A percentile compares a stretch with the other conserved stretches of the same genome.
Conservation (phyloP, 1,140 invertebrate genomes). For the Hylaeus anthracinus region DNA sequence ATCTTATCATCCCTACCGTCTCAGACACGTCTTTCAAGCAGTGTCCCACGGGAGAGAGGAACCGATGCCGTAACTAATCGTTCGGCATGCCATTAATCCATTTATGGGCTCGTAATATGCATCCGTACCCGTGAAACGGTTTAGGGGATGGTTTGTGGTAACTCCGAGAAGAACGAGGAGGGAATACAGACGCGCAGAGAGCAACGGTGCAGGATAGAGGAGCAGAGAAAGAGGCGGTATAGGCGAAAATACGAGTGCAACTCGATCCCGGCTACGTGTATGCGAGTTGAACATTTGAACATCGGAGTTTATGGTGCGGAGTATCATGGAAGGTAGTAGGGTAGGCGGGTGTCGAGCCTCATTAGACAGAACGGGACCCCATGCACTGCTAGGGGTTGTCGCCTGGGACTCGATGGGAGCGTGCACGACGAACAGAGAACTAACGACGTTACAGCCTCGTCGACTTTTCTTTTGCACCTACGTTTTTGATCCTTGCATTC, state of each 20-base stretch:
- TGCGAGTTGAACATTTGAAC: constrained; percentile 51
- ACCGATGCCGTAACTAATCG: constrained; percentile 61
- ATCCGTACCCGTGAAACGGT: background rate
- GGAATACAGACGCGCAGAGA: background rate
- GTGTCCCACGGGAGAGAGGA: constrained; percentile 1
- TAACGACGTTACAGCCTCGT: constrained; percentile 63
- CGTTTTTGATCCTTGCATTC: constrained; percentile 36
- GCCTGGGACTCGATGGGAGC: constrained; percentile 54
- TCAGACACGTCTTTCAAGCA: background rate
- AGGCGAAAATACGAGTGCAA: constrained; percentile 62
- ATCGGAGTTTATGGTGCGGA: constrained; percentile 52
- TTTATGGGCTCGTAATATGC: constrained; percentile 67
- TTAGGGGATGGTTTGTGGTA: background rate
- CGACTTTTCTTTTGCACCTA: constrained; percentile 30
- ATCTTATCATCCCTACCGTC: background rate
- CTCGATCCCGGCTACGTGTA: constrained; percentile 15
- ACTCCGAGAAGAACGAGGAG: background rate
- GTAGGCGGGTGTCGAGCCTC: constrained; percentile 68
- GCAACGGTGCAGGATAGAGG: background rate
- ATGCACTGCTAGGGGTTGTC: constrained; percentile 54
- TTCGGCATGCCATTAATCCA: constrained; percentile 65
- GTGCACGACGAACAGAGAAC: constrained; percentile 65
- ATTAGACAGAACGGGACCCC: constrained; percentile 71
- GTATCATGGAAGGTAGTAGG: constrained; percentile 50
- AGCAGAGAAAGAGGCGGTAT: constrained; percentile 12